Conservation (phyloP, 2,113 vertebrate genomes). For the Brachypteracias leptosomus region DNA sequence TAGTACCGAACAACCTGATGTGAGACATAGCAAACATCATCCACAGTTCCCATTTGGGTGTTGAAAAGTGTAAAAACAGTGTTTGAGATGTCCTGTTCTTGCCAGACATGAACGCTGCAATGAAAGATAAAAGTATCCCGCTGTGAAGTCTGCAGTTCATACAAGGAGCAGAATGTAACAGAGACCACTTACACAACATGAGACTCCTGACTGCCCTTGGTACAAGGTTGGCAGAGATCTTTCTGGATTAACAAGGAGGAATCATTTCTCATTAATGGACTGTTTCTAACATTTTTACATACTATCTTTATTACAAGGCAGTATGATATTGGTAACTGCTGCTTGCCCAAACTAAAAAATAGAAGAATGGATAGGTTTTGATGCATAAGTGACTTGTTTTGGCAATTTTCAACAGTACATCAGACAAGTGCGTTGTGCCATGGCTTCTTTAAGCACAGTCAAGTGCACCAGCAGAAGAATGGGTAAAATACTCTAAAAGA, state of each 20-base stretch:
- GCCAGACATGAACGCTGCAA: slow-evolving; percentile 47
- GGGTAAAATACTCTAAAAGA: not conserved
- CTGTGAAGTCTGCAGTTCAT: slow-evolving; percentile 22
- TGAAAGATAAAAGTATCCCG: not conserved
- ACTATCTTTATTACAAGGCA: not conserved
- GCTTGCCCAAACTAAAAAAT: not conserved
- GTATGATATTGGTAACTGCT: not conserved
- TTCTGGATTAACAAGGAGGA: not conserved
- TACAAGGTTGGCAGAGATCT: slow-evolving; percentile 22
- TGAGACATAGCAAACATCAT: not conserved
- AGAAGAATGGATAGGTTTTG: not conserved
- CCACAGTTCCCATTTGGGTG: slow-evolving; percentile 14
- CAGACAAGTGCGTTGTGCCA: not conserved
- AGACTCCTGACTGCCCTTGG: slow-evolving; percentile 32
- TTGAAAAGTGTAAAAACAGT: slow-evolving; percentile 39
- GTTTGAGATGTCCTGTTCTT: slow-evolving; percentile 27
- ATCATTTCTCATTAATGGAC: not conserved
- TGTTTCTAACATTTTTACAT: not conserved
- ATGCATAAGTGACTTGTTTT: not conserved
- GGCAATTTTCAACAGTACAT: not conserved
- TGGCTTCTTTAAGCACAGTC: not conserved
- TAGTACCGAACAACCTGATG: not conserved
- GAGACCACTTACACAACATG: slow-evolving; percentile 24
- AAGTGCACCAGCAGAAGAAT: not conserved
- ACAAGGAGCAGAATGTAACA: not conserved